Conservation (phyloP, 2,888 invertebrate genomes). For the Dione juno region DNA sequence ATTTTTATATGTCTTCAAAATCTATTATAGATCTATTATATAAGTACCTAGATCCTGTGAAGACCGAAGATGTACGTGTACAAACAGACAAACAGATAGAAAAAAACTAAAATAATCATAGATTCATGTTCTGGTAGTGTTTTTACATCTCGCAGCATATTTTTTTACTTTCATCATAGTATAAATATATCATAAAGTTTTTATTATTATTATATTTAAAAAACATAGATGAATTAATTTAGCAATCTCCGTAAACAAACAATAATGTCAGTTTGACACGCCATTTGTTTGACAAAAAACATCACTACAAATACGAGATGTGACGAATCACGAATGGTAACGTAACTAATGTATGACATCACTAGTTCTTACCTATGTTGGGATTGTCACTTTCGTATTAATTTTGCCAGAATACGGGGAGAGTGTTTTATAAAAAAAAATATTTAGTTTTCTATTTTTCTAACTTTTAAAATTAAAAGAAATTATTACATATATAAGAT, state of each 20-base stretch:
- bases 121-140: too few relatives aligned
- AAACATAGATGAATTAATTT: not conserved
- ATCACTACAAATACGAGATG: constrained; percentile 45
- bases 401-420: not conserved
- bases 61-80: too few relatives aligned
- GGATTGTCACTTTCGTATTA: not conserved
- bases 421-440: not conserved
- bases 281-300: constrained; percentile 25
- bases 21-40: too few relatives aligned
- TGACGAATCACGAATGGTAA: constrained; percentile 46
- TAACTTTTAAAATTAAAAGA: not conserved
- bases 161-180: too few relatives aligned
- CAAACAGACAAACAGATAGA: too few relatives aligned
- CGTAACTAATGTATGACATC: constrained; percentile 51
- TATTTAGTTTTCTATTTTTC: not conserved
- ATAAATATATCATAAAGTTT: too few relatives aligned
- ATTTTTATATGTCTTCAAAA: too few relatives aligned
- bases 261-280: constrained; percentile 25
- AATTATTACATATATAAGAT: too few relatives aligned
- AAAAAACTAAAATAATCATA: too few relatives aligned
- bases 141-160: too few relatives aligned
- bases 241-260: constrained; percentile 11
- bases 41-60: too few relatives aligned
- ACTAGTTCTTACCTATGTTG: constrained; percentile 63
- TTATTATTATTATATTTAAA: not conserved